Evolutionary conservation across 2,113 vertebrate genomes (phyloP).

Genomic region (Motacilla tschutschensis): DNA sequence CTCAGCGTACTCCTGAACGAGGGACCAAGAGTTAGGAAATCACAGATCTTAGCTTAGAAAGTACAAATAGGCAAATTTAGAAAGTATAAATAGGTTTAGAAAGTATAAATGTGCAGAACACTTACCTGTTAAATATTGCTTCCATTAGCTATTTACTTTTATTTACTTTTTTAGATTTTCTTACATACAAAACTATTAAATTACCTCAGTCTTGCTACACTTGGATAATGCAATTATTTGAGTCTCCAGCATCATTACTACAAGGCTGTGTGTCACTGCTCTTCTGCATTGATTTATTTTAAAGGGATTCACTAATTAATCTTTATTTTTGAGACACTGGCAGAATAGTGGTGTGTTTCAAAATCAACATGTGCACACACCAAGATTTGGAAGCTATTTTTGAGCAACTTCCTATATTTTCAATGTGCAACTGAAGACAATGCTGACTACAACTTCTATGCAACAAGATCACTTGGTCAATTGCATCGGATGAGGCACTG

Average conservation of each 20-base stretch:
- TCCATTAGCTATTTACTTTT: not conserved
- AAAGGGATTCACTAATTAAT: not conserved
- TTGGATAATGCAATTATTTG: not conserved
- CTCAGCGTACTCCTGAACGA: constrained; percentile 84
- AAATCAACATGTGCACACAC: not conserved
- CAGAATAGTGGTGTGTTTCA: not conserved
- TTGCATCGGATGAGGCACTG: not conserved
- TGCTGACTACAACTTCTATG: not conserved
- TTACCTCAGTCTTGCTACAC: not conserved
- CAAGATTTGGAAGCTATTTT: not conserved
- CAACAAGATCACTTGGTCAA: not conserved
- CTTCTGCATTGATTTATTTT: not conserved
- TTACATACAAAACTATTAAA: not conserved
- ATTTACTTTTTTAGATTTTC: not conserved
- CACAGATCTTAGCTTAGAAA: not conserved
- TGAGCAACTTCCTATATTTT: not conserved
- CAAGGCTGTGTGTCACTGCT: not conserved
- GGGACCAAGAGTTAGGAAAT: not conserved
- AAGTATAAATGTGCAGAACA: not conserved
- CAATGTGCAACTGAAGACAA: not conserved
- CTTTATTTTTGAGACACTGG: not conserved
- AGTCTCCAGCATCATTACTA: not conserved
- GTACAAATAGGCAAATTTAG: not conserved
- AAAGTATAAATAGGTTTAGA: not conserved
- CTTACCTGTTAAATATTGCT: not conserved